A percentile compares a stretch with the other conserved stretches of the same genome.
These are phyloP conservation scores for Grammomys dolichurus DNA, from an alignment of 2,113 vertebrate genomes.

Conservation along the genomic window DNA sequence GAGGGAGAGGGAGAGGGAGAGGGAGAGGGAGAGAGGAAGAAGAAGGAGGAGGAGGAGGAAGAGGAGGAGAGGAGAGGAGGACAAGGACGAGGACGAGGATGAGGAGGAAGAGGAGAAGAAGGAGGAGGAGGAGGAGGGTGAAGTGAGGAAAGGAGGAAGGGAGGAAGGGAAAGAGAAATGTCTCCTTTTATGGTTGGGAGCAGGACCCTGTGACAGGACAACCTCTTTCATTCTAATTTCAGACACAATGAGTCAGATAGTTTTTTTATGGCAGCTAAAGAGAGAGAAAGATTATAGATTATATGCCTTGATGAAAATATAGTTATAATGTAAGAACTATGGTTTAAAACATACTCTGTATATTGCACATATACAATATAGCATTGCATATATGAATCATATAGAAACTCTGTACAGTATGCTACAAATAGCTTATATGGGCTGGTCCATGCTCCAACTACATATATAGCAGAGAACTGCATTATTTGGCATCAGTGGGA, in stretches of 20 bases:
- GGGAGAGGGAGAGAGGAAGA: not conserved
- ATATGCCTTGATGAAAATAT: not conserved
- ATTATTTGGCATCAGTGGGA: too few species aligned
- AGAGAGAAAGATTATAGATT: not conserved
- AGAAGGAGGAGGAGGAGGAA: too few species aligned
- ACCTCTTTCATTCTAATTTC: not conserved
- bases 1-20: not conserved
- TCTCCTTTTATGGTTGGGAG: not conserved
- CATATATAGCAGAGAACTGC: too few species aligned
- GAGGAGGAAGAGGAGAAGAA: not conserved
- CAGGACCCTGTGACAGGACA: not conserved
- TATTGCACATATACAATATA: not conserved
- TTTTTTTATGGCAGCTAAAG: not conserved
- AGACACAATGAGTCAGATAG: not conserved
- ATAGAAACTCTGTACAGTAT: not conserved
- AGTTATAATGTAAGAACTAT: not conserved
- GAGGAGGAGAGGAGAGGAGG: too few species aligned
- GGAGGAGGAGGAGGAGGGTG: too few species aligned
- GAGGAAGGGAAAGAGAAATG: too few species aligned
- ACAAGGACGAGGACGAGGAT: too few species aligned
- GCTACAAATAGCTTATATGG: too few species aligned
- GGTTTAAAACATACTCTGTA: not conserved
- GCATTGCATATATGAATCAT: not conserved
- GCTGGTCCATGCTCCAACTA: too few species aligned
- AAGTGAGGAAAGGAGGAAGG: too few species aligned